Conservation (phyloP, 2,888 invertebrate genomes). For the Ethmia dodecea region DNA sequence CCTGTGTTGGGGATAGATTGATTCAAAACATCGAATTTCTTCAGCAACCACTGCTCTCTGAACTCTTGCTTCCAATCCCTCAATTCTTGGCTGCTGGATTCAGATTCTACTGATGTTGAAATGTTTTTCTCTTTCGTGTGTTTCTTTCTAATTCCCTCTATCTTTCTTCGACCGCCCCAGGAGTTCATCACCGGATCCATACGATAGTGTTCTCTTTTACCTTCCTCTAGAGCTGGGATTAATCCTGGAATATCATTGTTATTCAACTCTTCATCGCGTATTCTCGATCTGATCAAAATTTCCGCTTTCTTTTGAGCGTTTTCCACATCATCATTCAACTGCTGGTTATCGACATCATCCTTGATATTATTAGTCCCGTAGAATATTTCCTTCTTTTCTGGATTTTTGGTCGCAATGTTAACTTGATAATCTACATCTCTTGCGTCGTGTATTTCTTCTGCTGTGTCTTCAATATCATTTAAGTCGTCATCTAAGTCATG, state of each 20-base stretch:
- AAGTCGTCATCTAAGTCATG: too few relatives aligned
- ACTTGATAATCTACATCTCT: too few relatives aligned
- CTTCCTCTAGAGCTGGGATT: conserved; percentile 2
- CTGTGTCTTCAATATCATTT: too few relatives aligned
- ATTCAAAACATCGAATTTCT: conserved; percentile 6
- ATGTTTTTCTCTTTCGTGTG: background rate
- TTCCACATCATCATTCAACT: too few relatives aligned
- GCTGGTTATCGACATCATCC: too few relatives aligned
- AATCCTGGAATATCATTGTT: background rate
- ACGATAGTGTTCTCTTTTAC: conserved; percentile 20
- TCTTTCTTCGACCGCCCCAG: conserved; percentile 12
- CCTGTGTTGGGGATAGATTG: background rate
- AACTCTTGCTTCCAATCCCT: conserved; percentile 34
- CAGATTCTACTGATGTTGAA: background rate
- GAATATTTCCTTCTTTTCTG: too few relatives aligned
- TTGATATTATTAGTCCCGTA: too few relatives aligned
- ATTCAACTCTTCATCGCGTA: conserved; percentile 3
- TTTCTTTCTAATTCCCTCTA: background rate
- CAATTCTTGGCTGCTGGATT: conserved; percentile 27
- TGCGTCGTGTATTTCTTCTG: too few relatives aligned
- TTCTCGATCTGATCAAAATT: conserved; percentile 9
- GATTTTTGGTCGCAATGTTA: too few relatives aligned
- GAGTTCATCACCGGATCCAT: conserved; percentile 41
- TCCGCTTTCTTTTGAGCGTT: conserved; percentile 15
- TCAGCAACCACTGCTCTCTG: conserved; percentile 26